phyloP scores from a whole-genome alignment of 2,113 vertebrate genomes.

The Carassius auratus region DNA sequence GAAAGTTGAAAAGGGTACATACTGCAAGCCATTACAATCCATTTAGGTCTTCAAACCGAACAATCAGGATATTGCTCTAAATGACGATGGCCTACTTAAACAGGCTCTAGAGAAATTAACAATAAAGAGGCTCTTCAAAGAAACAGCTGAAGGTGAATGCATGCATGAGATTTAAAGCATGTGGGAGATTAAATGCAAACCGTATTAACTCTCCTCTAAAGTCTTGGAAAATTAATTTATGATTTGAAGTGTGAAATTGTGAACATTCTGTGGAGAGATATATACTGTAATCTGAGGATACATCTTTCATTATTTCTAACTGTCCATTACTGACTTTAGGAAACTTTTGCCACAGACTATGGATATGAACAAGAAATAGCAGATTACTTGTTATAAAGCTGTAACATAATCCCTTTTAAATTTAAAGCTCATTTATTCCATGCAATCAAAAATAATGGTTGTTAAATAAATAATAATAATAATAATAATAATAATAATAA shows the following conservation, averaged over 20 bases:
- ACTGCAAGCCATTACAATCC: slow-evolving; percentile 22
- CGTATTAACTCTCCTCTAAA: slow-evolving; percentile 45
- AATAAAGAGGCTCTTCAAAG: slow-evolving; percentile 20
- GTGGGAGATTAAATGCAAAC: slow-evolving; percentile 47
- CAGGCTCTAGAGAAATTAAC: slow-evolving; percentile 25
- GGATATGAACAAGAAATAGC: background rate
- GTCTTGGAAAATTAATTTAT: slow-evolving; percentile 35
- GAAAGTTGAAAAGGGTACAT: slow-evolving; percentile 22
- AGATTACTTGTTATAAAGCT: background rate
- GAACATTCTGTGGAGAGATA: background rate
- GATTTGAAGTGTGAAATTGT: slow-evolving; percentile 33
- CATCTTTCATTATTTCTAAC: slow-evolving; percentile 1
- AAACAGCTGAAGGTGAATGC: slow-evolving; percentile 48
- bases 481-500: too few species aligned
- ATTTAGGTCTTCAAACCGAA: slow-evolving; percentile 19
- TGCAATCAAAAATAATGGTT: background rate
- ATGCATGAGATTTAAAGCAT: slow-evolving; percentile 13
- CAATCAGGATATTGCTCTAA: slow-evolving; percentile 31
- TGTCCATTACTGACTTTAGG: background rate
- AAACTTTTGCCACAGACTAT: background rate
- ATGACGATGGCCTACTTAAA: slow-evolving; percentile 34
- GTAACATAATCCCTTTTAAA: background rate
- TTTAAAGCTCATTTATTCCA: background rate
- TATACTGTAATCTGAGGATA: background rate
- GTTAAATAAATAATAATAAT: background rate